Conservation (phyloP, 92 coral and sea anemone species). For the Metridium senile region DNA sequence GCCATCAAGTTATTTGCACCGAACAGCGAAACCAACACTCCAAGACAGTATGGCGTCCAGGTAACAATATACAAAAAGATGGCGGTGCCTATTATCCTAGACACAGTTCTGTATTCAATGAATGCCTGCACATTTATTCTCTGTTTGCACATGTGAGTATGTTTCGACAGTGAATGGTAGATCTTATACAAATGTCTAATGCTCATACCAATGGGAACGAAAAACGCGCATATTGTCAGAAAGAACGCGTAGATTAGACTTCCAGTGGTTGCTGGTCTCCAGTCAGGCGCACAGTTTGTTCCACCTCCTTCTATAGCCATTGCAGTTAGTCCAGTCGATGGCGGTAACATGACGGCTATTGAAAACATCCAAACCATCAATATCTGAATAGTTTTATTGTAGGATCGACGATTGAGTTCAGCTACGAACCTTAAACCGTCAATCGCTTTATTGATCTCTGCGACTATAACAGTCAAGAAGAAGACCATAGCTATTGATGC, state of each 20-base stretch:
- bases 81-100: conserved; percentile 27
- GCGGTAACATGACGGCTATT: conserved; percentile 32
- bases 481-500: conserved; percentile 40
- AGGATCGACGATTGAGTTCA: neutral
- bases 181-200: conserved; percentile 4
- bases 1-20: conserved; percentile 10
- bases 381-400: neutral
- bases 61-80: conserved; percentile 18
- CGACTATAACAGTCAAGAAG: conserved; percentile 21
- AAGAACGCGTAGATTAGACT: conserved; percentile 22
- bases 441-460: conserved; percentile 23
- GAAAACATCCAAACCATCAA: conserved; percentile 40
- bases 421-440: neutral
- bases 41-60: conserved; percentile 42
- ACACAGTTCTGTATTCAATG: conserved; percentile 13
- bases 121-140: neutral
- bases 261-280: conserved; percentile 29
- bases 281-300: conserved; percentile 56
- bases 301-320: conserved; percentile 37
- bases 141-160: neutral
- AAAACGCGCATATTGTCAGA: conserved; percentile 18
- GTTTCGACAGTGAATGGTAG: conserved; percentile 12
- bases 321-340: conserved; percentile 36
- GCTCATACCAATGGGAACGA: conserved; percentile 27
- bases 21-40: conserved; percentile 30